Evolutionary conservation across 2,888 invertebrate species (phyloP).

Genomic region (Spicauda simplicius): DNA sequence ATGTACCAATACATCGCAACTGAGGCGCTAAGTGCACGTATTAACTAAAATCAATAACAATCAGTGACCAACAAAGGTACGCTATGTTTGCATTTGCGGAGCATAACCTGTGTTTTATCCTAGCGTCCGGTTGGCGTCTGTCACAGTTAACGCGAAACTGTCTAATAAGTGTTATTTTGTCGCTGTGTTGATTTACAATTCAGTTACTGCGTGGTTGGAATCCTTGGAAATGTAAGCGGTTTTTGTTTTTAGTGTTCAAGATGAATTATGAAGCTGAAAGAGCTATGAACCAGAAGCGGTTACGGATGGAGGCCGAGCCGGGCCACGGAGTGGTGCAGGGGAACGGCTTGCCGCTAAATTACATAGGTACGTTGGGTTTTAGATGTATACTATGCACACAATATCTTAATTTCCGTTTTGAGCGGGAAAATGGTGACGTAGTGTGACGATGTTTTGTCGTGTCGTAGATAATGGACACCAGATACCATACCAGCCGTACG

Average conservation of each 20-base stretch:
- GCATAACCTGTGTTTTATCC: conserved; percentile 83
- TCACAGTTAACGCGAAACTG: conserved; percentile 72
- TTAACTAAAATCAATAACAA: conserved; percentile 84
- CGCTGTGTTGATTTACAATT: conserved; percentile 29
- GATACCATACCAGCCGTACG: conserved; percentile 81
- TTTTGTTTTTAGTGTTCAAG: conserved; percentile 80
- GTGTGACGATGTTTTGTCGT: conserved; percentile 42
- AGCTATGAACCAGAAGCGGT: conserved; percentile 82
- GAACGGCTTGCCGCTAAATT: conserved; percentile 82
- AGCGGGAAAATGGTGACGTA: conserved; percentile 44
- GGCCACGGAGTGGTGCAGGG: conserved; percentile 82
- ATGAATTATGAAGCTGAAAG: conserved; percentile 84
- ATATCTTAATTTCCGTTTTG: conserved; percentile 37
- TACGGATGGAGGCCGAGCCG: conserved; percentile 83
- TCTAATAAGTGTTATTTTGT: conserved; percentile 59
- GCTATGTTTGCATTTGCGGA: conserved; percentile 81
- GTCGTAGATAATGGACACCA: conserved; percentile 81
- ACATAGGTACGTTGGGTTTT: conserved; percentile 67
- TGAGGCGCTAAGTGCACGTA: conserved; percentile 76
- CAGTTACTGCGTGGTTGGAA: conserved; percentile 49
- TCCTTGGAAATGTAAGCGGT: conserved; percentile 54
- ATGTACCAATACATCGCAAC: conserved; percentile 74
- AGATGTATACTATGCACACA: background rate
- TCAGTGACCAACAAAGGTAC: conserved; percentile 85
- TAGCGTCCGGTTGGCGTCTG: conserved; percentile 85